Conservation (phyloP, 2,113 vertebrate species). For the Dunckerocampus dactyliophorus region DNA sequence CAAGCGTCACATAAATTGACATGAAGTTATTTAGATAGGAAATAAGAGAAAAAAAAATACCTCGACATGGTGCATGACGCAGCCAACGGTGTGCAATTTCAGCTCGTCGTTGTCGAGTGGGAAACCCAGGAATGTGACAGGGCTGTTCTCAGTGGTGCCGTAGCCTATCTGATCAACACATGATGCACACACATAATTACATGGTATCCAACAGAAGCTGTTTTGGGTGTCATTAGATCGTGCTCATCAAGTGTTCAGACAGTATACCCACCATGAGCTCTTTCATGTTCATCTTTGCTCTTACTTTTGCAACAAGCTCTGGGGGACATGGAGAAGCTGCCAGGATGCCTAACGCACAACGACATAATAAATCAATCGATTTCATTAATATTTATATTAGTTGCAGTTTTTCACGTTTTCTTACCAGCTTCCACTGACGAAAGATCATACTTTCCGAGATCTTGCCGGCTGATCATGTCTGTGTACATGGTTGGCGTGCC, state of each 20-base stretch:
- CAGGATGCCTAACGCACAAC: constrained; percentile 73
- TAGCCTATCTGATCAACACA: constrained; percentile 74
- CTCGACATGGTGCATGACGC: constrained; percentile 82
- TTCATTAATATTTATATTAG: no score
- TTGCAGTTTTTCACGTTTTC: constrained; percentile 8
- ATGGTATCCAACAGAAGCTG: neutral
- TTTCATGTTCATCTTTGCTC: constrained; percentile 73
- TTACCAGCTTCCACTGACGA: constrained; percentile 79
- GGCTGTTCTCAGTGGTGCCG: constrained; percentile 94
- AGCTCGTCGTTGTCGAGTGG: constrained; percentile 69
- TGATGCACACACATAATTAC: neutral
- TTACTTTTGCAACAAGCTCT: constrained; percentile 75
- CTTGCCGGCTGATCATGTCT: constrained; percentile 80
- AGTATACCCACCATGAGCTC: constrained; percentile 69
- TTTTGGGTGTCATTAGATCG: neutral
- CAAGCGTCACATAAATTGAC: neutral
- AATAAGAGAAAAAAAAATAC: constrained; percentile 56
- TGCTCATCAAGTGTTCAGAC: neutral
- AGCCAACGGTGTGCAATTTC: constrained; percentile 80
- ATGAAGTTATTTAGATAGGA: neutral
- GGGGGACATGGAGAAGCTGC: constrained; percentile 81
- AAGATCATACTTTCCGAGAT: constrained; percentile 76
- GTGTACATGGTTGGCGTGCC: constrained; percentile 93
- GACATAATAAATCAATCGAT: neutral
- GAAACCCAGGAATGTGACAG: constrained; percentile 82